Percentiles rank a stretch among this genome's conserved stretches.
phyloP scores from a whole-genome alignment of 2,113 vertebrate species.

The Panthera leo region DNA sequence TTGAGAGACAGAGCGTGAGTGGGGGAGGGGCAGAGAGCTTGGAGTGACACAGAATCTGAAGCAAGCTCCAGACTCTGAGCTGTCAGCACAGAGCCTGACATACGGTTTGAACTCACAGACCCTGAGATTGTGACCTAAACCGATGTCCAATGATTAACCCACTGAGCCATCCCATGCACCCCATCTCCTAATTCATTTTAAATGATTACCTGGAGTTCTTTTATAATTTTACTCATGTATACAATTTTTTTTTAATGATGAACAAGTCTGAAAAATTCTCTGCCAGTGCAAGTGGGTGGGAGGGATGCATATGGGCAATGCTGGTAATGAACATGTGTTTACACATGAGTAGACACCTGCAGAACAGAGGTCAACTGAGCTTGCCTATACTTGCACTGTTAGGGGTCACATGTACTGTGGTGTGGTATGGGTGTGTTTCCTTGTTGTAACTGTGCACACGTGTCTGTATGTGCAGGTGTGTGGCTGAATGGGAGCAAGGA shows the following conservation, averaged over 20 bases:
- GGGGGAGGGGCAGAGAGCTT: no score
- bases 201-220: neutral
- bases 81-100: no score
- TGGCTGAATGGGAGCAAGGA: neutral
- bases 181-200: neutral
- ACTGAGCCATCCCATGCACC: no score
- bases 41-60: no score
- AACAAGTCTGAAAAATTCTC: slow-evolving; percentile 29
- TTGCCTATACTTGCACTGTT: neutral
- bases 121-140: no score
- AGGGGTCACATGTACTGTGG: no score
- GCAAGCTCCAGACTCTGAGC: no score
- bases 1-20: no score
- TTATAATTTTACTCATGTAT: neutral
- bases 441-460: neutral
- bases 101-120: no score
- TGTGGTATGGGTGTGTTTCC: neutral
- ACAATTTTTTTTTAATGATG: neutral
- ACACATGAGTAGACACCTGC: neutral
- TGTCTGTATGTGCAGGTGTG: no score
- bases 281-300: neutral
- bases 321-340: neutral
- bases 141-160: no score
- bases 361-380: neutral
- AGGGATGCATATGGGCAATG: neutral